Evolutionary conservation across 2,113 vertebrate species (phyloP).

Genomic region (Proterorhinus semilunaris): DNA sequence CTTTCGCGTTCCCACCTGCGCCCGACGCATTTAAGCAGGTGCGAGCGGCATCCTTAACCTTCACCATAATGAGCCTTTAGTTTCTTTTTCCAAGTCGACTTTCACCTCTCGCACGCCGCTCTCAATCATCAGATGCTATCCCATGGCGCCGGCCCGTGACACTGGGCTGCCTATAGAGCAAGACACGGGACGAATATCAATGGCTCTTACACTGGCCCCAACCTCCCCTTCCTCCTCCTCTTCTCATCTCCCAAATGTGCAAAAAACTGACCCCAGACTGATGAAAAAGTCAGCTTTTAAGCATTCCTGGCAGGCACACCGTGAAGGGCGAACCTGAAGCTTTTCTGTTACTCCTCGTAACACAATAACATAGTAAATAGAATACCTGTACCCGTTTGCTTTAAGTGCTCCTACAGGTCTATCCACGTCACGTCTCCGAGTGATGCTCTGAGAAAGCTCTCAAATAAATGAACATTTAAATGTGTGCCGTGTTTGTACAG

Average conservation of each 20-base stretch:
- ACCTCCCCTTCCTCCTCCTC: slow-evolving; percentile 32
- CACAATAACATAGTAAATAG: slow-evolving; percentile 1
- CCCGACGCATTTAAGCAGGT: neutral
- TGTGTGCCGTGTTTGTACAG: neutral
- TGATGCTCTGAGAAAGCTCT: slow-evolving; percentile 19
- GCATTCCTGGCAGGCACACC: slow-evolving; percentile 46
- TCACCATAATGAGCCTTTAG: slow-evolving; percentile 45
- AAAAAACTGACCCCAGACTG: slow-evolving; percentile 39
- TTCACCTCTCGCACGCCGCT: slow-evolving; percentile 46
- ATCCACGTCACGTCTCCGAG: slow-evolving; percentile 19
- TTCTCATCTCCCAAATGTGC: slow-evolving; percentile 65
- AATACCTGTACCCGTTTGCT: neutral
- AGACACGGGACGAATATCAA: slow-evolving; percentile 69
- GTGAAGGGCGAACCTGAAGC: slow-evolving; percentile 29
- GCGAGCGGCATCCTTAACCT: slow-evolving; percentile 29
- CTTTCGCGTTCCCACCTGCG: neutral
- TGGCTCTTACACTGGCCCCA: slow-evolving; percentile 45
- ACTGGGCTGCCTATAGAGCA: slow-evolving; percentile 69
- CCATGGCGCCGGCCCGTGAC: slow-evolving; percentile 57
- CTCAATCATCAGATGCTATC: slow-evolving; percentile 64
- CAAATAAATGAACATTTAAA: slow-evolving; percentile 20
- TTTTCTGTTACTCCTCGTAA: slow-evolving; percentile 13
- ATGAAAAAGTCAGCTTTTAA: slow-evolving; percentile 53
- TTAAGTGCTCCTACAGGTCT: slow-evolving; percentile 4
- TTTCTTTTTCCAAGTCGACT: slow-evolving; percentile 40